Evolutionary conservation across 1,140 invertebrate genomes (phyloP).

Genomic region (Ceratina japonica): DNA sequence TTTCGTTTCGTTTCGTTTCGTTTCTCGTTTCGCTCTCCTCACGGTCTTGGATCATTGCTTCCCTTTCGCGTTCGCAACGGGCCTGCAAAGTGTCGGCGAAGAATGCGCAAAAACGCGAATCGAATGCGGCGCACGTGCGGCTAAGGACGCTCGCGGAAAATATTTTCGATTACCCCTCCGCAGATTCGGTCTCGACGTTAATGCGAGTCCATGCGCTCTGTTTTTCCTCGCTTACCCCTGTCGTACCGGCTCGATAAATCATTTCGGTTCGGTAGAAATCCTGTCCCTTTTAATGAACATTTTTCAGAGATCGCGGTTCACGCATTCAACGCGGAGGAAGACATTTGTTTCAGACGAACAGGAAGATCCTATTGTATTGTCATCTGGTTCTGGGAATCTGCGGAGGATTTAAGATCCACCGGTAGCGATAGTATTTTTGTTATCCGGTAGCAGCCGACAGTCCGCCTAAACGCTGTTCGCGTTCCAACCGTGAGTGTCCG

Average conservation of each 20-base stretch:
- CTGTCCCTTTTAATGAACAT: too few species aligned
- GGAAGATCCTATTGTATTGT: not conserved
- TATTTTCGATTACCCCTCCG: constrained; percentile 58
- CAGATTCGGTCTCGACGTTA: constrained; percentile 40
- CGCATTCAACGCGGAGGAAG: too few species aligned
- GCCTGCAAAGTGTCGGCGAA: constrained; percentile 56
- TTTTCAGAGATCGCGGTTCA: too few species aligned
- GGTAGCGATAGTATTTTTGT: constrained; percentile 31
- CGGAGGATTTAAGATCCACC: constrained; percentile 11
- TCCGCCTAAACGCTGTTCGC: constrained; percentile 44
- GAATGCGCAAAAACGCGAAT: constrained; percentile 70
- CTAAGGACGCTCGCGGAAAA: constrained; percentile 60
- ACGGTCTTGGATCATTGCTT: constrained; percentile 72
- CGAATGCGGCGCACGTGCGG: constrained; percentile 71
- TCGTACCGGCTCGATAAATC: too few species aligned
- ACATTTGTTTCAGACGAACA: too few species aligned
- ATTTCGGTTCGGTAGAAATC: too few species aligned
- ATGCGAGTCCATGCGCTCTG: not conserved
- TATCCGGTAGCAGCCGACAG: constrained; percentile 29
- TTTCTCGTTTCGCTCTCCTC: constrained; percentile 60
- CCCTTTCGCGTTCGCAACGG: constrained; percentile 65
- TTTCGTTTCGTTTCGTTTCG: constrained; percentile 50
- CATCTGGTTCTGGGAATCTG: not conserved
- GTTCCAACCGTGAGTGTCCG: constrained; percentile 49
- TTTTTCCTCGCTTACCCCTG: too few species aligned